Base-by-base conservation (phyloP, 2,888 invertebrate genomes). In the Xanthostigma xanthostigma region DNA sequence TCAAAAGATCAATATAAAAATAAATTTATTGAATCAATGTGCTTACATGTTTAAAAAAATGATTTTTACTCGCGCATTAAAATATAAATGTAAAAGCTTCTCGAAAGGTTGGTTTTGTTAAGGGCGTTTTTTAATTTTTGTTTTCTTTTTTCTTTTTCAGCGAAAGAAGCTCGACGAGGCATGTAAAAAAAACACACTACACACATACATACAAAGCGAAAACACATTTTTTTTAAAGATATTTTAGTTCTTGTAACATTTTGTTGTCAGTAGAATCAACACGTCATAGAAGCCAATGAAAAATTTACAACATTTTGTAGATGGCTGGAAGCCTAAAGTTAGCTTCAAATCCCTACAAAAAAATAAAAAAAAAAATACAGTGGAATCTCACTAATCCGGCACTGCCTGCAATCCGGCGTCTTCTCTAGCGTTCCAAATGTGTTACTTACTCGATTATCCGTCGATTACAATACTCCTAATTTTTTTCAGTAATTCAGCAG, bases 101-200 rank as follows among this genome's bases (percentile, higher is more conserved):
- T 37, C 38, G 37, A 45, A 36, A 38, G 12, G 8, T 45, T 38
- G 35, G 17, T 38, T 13, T n/a, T 8, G 6, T 35, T 37, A 37
- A 37, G n/a, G 9, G 14, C n/a, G 14, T 37, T 34, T 36, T 46
- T 13, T 43, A 43, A 48, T 43, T 48, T 66, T 66, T 62, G 64
- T 51, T 55, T 58, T 61, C 59, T n/a, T 60, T 64, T 64, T 71
- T 70, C 62, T 72, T 75, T 81, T 79, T 59, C 80, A 84, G 84
- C 83, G 75, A 75, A 82, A 80, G 71, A 79, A 78, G 72, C 73
- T 83, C 73, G 83, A 84, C 70, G 84, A 84, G 81, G 84, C 82
- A 74, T 72, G 76, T 73, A 79, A 71, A 45, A 61, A 60, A 35
- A n/a, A n/a, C n/a, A 58, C 56, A 49, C 53, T 49, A 51, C 43